These are phyloP conservation scores for Scotopteryx bipunctaria DNA, from an alignment of 2,888 invertebrate genomes.

Conservation along the genomic window DNA sequence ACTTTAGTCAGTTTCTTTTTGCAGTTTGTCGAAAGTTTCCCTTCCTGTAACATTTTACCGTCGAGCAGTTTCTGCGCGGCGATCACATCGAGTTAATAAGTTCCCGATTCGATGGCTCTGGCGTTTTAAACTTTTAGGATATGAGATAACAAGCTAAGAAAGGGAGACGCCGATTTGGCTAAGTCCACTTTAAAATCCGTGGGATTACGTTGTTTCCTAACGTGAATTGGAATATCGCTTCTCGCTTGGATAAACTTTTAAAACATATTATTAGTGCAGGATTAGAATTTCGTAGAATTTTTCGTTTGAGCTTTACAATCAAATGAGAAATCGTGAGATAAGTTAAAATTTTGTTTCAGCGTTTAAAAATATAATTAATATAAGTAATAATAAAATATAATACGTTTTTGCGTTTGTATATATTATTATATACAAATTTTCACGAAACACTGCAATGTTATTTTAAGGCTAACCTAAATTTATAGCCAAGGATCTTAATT, in stretches of 20 bases:
- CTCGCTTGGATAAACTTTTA: constrained; percentile 37
- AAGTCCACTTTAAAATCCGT: constrained; percentile 70
- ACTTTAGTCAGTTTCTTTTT: constrained; percentile 75
- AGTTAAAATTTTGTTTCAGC: too few relatives aligned
- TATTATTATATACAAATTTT: too few relatives aligned
- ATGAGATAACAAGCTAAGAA: constrained; percentile 82
- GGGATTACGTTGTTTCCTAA: constrained; percentile 57
- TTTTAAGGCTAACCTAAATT: not conserved
- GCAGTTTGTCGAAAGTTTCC: constrained; percentile 75
- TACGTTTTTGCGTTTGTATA: too few relatives aligned
- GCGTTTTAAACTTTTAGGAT: constrained; percentile 83
- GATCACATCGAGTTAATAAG: constrained; percentile 83
- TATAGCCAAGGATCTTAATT: not conserved
- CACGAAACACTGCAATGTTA: not conserved
- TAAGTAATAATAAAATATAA: too few relatives aligned
- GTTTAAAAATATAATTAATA: too few relatives aligned
- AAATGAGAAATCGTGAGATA: constrained; percentile 15
- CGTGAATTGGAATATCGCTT: constrained; percentile 52
- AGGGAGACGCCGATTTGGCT: constrained; percentile 78
- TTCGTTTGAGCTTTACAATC: constrained; percentile 10
- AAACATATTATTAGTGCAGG: constrained; percentile 32
- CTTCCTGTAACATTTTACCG: constrained; percentile 81
- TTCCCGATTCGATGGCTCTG: constrained; percentile 80
- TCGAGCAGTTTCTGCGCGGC: constrained; percentile 73
- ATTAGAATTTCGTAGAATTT: constrained; percentile 26